phyloP scores from a whole-genome alignment of 2,888 invertebrate genomes.

The Drosophila suboccidentalis region DNA sequence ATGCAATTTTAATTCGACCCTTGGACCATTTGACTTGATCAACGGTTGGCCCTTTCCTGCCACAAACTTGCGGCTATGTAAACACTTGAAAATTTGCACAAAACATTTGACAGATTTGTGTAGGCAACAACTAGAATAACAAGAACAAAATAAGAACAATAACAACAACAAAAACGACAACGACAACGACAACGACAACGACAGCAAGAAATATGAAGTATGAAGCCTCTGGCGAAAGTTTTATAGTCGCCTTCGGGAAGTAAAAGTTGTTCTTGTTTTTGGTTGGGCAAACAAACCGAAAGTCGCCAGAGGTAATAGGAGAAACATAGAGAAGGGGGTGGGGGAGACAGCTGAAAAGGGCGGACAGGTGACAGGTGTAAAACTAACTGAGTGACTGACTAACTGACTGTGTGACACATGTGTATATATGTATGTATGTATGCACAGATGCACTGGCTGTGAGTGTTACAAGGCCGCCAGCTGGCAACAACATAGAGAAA shows the following conservation, averaged over 20 bases:
- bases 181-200: no score
- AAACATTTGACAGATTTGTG: slow-evolving; percentile 70
- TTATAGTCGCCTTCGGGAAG: slow-evolving; percentile 29
- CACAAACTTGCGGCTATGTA: slow-evolving; percentile 60
- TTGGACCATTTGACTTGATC: slow-evolving; percentile 31
- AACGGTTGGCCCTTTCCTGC: slow-evolving; percentile 41
- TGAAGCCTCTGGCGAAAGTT: slow-evolving; percentile 54
- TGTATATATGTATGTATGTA: neutral
- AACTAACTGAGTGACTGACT: slow-evolving; percentile 36
- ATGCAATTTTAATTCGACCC: slow-evolving; percentile 45
- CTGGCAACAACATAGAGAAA: slow-evolving; percentile 25
- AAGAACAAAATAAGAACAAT: slow-evolving; percentile 18
- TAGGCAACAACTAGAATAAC: slow-evolving; percentile 34
- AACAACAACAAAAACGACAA: no score
- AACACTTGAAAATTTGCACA: slow-evolving; percentile 65
- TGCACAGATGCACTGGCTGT: slow-evolving; percentile 34
- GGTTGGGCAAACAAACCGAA: slow-evolving; percentile 47
- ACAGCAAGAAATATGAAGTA: slow-evolving; percentile 8
- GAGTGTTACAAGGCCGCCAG: slow-evolving; percentile 78
- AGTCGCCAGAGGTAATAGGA: slow-evolving; percentile 32
- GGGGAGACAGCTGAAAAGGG: neutral
- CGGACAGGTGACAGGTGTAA: slow-evolving; percentile 36
- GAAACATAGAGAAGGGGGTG: neutral
- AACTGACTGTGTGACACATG: slow-evolving; percentile 35
- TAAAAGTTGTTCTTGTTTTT: slow-evolving; percentile 43